Evolutionary conservation across 2,797 vertebrate genomes (phyloP).

Genomic region (Ptychobarbus kaznakovi): DNA sequence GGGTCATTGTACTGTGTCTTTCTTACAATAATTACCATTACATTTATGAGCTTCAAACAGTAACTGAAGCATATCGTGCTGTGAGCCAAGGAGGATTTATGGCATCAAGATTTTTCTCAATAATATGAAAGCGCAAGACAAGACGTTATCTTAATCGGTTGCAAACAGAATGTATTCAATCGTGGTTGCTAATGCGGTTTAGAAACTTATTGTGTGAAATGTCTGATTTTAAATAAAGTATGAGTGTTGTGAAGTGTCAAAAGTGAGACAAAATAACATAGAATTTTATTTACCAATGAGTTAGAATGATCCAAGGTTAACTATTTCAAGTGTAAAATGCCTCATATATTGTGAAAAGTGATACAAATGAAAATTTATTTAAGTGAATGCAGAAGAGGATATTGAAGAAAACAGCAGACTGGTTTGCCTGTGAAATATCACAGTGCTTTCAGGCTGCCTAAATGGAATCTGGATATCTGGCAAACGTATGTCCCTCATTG

Average conservation of each 20-base stretch:
- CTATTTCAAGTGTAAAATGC: background rate
- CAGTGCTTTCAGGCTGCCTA: background rate
- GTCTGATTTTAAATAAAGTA: background rate
- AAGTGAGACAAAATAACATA: background rate
- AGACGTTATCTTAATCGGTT: background rate
- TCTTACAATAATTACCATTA: background rate
- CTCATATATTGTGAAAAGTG: background rate
- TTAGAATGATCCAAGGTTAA: background rate
- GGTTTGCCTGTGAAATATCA: background rate
- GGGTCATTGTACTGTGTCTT: background rate
- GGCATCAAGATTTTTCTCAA: no score
- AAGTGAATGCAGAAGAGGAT: background rate
- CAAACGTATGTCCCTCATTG: background rate
- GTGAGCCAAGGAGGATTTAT: background rate
- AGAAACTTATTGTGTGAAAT: background rate
- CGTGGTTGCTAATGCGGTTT: background rate
- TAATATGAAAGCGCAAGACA: background rate
- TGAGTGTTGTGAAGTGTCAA: background rate
- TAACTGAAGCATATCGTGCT: background rate
- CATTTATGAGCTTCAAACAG: background rate
- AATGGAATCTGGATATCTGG: background rate
- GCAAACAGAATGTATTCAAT: background rate
- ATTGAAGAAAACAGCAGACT: background rate
- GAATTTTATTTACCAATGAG: background rate
- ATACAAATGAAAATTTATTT: background rate